Evolutionary conservation across 30 jellyfish, hydroid and myxozoan genomes (phyloP), one percentile per base, ranked within the genome.

Genomic region (Cassiopea xamachana): DNA sequence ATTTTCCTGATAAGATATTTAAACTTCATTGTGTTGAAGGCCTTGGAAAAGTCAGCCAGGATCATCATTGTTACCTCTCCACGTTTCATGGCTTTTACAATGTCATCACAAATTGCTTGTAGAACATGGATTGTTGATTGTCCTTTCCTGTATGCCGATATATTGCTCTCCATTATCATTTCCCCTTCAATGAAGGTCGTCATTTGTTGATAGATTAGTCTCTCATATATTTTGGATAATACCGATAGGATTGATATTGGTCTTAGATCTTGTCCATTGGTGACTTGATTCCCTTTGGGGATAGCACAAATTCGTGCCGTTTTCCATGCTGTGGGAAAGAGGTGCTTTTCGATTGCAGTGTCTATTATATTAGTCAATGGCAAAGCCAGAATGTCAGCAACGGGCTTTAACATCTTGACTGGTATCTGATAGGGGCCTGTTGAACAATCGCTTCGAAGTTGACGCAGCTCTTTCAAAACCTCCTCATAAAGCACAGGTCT

Each of bases 391-490:
- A 43, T 19, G 27, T 82, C 92, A 18, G 89, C 93, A 15, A 81
- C 89, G 60, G 88, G 81, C 55, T 72, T 89, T 43, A 81, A 1
- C 79, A 89, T 19, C 71, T 89, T 89, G 86, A 79, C 87, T 60
- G 92, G 92, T 48, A 74, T 58, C 84, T 83, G 91, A 83, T 69
- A 85, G 64, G 91, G 91, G 50, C 95, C 95, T 45, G 95, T 79
- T 77, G 92, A 77, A 48, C 79, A 71, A 64, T 73, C 86, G 49
- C 19, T 84, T 82, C 82, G 90, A 45, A 69, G 90, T 10, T 60
- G n/a, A 59, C 70, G 64, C 85, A 82, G 84, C 84, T 64, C 84
- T 59, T 60, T 64, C 84, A 82, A 82, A 64, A 82, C 84, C 84
- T 82, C 84, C 70, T 83, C 84, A 43, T 45, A 67, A 49, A 85